Evolutionary conservation across 1,140 invertebrate genomes (phyloP).

Genomic region (Choristoneura fumiferana): DNA sequence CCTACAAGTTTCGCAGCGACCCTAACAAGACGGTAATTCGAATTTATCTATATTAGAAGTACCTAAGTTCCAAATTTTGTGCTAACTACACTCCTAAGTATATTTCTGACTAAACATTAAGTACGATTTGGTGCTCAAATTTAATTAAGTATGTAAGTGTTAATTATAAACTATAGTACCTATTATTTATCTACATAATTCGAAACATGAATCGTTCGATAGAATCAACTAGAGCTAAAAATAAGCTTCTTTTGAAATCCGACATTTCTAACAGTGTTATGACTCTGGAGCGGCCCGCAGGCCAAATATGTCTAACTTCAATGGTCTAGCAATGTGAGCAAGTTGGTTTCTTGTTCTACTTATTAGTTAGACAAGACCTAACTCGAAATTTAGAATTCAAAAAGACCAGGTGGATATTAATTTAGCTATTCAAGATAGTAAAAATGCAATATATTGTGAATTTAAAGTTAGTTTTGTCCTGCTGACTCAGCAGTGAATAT

Average conservation of each 20-base stretch:
- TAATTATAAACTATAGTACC: slow-evolving; percentile 67
- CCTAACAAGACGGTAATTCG: slow-evolving; percentile 46
- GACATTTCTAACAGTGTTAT: slow-evolving; percentile 14
- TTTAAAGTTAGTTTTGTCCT: too few relatives aligned
- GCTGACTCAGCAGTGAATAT: too few relatives aligned
- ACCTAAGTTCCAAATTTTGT: slow-evolving; percentile 64
- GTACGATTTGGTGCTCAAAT: slow-evolving; percentile 77
- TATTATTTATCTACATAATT: slow-evolving; percentile 73
- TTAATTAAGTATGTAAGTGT: slow-evolving; percentile 67
- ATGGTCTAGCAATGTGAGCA: too few relatives aligned
- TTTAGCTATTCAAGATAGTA: too few relatives aligned
- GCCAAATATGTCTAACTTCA: too few relatives aligned
- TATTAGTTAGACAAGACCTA: too few relatives aligned
- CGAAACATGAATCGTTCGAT: slow-evolving; percentile 58
- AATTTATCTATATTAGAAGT: slow-evolving; percentile 46
- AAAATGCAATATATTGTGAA: too few relatives aligned
- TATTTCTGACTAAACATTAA: slow-evolving; percentile 77
- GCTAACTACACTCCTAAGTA: slow-evolving; percentile 69
- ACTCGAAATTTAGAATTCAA: too few relatives aligned
- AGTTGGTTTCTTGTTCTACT: too few relatives aligned
- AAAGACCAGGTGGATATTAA: too few relatives aligned
- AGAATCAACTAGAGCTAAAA: slow-evolving; percentile 47
- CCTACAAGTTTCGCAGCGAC: slow-evolving; percentile 43
- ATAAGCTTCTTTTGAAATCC: slow-evolving; percentile 28
- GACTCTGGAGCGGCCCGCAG: background rate